Evolutionary conservation across 2,113 vertebrate genomes (phyloP).

Genomic region (Lichenostomus cassidix): DNA sequence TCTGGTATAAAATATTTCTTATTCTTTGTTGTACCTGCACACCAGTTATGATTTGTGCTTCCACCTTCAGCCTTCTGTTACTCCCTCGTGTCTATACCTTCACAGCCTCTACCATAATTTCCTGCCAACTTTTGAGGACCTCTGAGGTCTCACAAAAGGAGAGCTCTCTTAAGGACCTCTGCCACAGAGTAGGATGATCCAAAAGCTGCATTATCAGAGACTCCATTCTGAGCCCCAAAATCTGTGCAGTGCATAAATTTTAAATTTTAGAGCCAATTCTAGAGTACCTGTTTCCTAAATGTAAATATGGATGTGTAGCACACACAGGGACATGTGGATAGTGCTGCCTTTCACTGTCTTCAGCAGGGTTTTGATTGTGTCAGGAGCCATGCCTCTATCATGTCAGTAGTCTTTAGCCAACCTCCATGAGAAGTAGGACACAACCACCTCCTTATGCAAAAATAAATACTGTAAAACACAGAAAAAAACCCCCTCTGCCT

Average conservation of each 20-base stretch:
- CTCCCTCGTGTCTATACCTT: not conserved
- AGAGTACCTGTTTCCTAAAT: not conserved
- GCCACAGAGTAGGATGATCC: not conserved
- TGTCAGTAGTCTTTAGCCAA: not conserved
- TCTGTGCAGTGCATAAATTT: not conserved
- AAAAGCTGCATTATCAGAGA: not conserved
- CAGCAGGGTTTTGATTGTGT: not conserved
- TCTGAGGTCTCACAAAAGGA: not conserved
- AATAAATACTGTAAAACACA: conserved; percentile 13
- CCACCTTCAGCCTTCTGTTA: not conserved
- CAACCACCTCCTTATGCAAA: not conserved
- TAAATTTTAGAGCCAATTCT: not conserved
- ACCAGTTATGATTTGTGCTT: not conserved
- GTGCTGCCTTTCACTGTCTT: not conserved
- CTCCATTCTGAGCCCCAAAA: not conserved
- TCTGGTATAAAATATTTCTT: rapidly evolving
- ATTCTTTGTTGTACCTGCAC: not conserved
- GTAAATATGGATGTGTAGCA: not conserved
- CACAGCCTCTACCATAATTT: not conserved
- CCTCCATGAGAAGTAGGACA: not conserved
- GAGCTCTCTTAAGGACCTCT: not conserved
- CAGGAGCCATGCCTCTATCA: not conserved
- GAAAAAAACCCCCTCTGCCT: not conserved
- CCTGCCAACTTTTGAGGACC: not conserved
- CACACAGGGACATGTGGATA: not conserved